Percentiles rank a stretch among this genome's conserved stretches.
These are phyloP conservation scores for Sussaba pulchella DNA, from an alignment of 2,888 invertebrate genomes.

Conservation along the genomic window DNA sequence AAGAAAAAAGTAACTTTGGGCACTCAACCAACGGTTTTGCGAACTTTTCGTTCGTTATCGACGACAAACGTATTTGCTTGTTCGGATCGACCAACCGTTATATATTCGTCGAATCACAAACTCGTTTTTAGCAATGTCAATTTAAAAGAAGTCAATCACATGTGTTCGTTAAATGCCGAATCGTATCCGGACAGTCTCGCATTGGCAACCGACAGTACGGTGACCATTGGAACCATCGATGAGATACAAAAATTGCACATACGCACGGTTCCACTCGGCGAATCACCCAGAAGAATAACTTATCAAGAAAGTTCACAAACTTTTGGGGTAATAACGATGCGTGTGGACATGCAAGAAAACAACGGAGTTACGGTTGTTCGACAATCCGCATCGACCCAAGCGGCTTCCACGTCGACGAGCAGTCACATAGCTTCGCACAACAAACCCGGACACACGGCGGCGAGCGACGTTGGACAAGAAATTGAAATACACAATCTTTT, in stretches of 20 bases:
- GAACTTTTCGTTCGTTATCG: conserved; percentile 94
- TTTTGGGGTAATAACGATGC: conserved; percentile 96
- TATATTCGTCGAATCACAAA: conserved; percentile 99
- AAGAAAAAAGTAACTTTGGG: conserved; percentile 98
- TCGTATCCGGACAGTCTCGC: conserved; percentile 97
- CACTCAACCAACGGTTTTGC: conserved; percentile 97
- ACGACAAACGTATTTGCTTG: conserved; percentile 99
- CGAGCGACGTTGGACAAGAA: conserved; percentile 90
- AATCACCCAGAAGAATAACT: conserved; percentile 97
- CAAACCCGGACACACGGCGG: conserved; percentile 81
- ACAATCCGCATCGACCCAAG: conserved; percentile 92
- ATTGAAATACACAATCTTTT: conserved; percentile 96
- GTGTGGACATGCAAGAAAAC: conserved; percentile 94
- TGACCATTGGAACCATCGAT: conserved; percentile 98
- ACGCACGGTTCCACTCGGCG: conserved; percentile 96
- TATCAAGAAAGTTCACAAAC: conserved; percentile 97
- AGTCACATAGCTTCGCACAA: conserved; percentile 82
- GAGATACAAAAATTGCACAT: conserved; percentile 99
- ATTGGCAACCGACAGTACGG: conserved; percentile 93
- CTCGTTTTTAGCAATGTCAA: conserved; percentile 99
- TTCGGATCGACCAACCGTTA: conserved; percentile 98
- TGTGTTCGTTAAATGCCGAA: conserved; percentile 98
- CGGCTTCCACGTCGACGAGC: conserved; percentile 88
- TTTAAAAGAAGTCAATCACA: conserved; percentile 97
- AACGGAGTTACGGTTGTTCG: conserved; percentile 87